Evolutionary conservation across 2,888 invertebrate species (phyloP).

Genomic region (Clostera curtula): DNA sequence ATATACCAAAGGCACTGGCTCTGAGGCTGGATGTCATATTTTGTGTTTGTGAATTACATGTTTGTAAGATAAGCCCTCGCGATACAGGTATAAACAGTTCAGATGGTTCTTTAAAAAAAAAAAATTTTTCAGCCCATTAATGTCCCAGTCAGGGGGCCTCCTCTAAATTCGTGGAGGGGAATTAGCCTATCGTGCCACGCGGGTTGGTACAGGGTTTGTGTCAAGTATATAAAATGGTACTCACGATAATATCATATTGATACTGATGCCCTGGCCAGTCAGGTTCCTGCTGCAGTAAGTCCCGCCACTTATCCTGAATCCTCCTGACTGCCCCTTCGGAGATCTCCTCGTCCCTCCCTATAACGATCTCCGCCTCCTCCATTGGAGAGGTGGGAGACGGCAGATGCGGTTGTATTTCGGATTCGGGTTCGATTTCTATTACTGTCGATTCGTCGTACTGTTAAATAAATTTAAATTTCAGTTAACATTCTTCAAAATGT

Average conservation of each 20-base stretch:
- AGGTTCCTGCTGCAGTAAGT: constrained; percentile 76
- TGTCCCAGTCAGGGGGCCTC: too few species aligned
- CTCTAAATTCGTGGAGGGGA: too few species aligned
- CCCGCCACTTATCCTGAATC: constrained; percentile 86
- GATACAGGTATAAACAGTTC: too few species aligned
- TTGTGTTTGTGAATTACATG: too few species aligned
- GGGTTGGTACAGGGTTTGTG: not conserved
- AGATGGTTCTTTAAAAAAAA: not conserved
- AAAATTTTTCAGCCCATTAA: not conserved
- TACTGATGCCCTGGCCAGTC: constrained; percentile 65
- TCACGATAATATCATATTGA: constrained; percentile 86
- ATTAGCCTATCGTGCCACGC: too few species aligned
- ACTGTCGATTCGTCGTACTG: constrained; percentile 81
- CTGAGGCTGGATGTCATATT: too few species aligned
- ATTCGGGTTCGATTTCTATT: constrained; percentile 81
- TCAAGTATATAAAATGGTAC: constrained; percentile 27
- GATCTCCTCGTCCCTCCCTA: constrained; percentile 60
- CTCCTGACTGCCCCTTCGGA: constrained; percentile 73
- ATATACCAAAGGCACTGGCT: too few species aligned
- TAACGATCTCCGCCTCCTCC: constrained; percentile 78
- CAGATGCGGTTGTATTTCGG: constrained; percentile 72
- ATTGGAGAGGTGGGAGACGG: constrained; percentile 63
- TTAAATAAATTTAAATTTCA: not conserved
- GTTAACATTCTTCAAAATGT: too few species aligned
- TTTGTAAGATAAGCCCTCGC: too few species aligned